Evolutionary conservation across 1,140 invertebrate species (phyloP).

Genomic region (Goniozus legneri): DNA sequence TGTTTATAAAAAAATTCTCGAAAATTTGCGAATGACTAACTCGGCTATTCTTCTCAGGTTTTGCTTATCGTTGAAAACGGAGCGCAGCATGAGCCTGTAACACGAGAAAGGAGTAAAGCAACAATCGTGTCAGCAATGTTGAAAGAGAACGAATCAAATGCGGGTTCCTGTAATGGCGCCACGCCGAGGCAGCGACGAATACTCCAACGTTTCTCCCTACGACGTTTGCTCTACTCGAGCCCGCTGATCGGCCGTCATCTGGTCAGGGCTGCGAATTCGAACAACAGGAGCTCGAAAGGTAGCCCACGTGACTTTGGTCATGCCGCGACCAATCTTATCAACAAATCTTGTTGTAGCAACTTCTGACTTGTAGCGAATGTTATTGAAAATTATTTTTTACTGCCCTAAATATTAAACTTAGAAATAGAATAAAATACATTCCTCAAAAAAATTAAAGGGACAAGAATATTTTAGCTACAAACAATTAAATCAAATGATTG

Average conservation of each 20-base stretch:
- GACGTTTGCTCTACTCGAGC: slow-evolving; percentile 54
- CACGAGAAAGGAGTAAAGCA: no score
- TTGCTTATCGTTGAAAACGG: no score
- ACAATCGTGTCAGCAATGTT: slow-evolving; percentile 46
- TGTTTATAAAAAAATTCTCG: no score
- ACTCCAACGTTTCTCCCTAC: slow-evolving; percentile 53
- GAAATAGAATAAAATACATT: no score
- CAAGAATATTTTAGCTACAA: no score
- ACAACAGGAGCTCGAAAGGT: slow-evolving; percentile 37
- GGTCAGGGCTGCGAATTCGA: slow-evolving; percentile 35
- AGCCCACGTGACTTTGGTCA: slow-evolving; percentile 2
- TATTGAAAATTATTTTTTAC: no score
- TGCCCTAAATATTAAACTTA: no score
- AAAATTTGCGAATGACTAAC: no score
- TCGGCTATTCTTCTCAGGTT: no score
- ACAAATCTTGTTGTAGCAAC: not conserved
- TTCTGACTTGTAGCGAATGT: no score
- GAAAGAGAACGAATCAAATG: slow-evolving; percentile 43
- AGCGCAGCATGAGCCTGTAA: slow-evolving; percentile 14
- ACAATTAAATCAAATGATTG: no score
- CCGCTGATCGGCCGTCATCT: slow-evolving; percentile 53
- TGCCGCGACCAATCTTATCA: not conserved
- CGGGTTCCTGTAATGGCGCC: slow-evolving; percentile 36
- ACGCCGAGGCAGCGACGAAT: slow-evolving; percentile 39
- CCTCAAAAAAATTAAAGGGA: no score